Conservation (phyloP, 35 echinoderm and acorn worm genomes). For the Ophiothrix spiculata region DNA sequence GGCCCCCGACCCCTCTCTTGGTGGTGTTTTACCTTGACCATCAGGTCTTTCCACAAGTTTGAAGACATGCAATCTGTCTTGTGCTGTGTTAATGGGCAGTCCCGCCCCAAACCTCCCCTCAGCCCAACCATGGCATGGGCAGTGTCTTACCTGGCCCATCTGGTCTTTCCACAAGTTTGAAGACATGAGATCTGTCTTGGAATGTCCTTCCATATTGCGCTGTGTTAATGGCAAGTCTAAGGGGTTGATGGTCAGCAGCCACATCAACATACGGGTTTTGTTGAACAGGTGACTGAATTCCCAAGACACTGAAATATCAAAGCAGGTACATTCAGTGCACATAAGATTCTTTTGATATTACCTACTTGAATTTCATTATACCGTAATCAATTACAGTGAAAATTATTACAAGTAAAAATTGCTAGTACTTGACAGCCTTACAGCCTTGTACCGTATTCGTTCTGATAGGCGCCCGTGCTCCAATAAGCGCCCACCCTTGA, state of each 20-base stretch:
- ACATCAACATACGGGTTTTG: slow-evolving; percentile 91
- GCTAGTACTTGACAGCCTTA: no score
- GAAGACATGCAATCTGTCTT: slow-evolving; percentile 87
- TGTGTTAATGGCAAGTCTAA: slow-evolving; percentile 92
- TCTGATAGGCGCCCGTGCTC: no score
- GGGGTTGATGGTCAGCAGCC: slow-evolving; percentile 76
- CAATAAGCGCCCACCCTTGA: no score
- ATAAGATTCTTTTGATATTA: neutral
- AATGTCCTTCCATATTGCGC: slow-evolving; percentile 85
- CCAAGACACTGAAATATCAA: slow-evolving; percentile 51
- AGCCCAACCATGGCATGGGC: no score
- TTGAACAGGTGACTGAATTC: slow-evolving; percentile 69
- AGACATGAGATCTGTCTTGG: slow-evolving; percentile 83
- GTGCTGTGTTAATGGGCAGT: slow-evolving; percentile 89
- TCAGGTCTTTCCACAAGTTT: slow-evolving; percentile 52
- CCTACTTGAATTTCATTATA: neutral
- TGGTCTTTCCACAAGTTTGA: slow-evolving; percentile 61
- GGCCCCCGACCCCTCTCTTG: no score
- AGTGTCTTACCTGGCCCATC: slow-evolving; percentile 18
- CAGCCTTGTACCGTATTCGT: no score
- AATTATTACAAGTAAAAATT: no score
- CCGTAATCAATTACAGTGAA: no score
- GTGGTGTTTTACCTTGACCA: slow-evolving; percentile 29
- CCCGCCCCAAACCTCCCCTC: no score
- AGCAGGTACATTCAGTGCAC: no score